These are phyloP conservation scores for Herminia tarsipennalis DNA, from an alignment of 2,888 invertebrate genomes.

Conservation along the genomic window DNA sequence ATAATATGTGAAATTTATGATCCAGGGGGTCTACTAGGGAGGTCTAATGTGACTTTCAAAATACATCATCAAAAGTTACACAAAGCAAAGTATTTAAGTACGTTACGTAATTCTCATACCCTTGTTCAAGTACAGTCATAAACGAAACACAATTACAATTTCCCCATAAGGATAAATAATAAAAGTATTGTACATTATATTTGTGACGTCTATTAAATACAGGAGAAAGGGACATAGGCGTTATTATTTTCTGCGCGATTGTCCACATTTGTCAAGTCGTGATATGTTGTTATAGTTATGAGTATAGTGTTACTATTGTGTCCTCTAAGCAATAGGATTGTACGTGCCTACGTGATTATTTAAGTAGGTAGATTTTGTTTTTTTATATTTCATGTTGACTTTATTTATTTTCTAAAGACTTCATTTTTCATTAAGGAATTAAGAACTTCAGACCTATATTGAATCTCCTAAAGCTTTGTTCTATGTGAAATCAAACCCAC, in stretches of 20 bases:
- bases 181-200: constrained; percentile 55
- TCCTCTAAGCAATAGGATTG: constrained; percentile 21
- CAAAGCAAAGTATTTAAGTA: neutral
- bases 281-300: constrained; percentile 41
- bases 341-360: too few relatives aligned
- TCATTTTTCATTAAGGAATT: too few relatives aligned
- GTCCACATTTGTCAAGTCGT: constrained; percentile 61
- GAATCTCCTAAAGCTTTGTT: too few relatives aligned
- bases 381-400: too few relatives aligned
- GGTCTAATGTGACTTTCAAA: neutral
- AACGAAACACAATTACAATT: constrained; percentile 31
- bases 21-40: too few relatives aligned
- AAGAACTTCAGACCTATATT: too few relatives aligned
- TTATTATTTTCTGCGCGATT: constrained; percentile 64
- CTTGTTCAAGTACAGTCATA: constrained; percentile 27
- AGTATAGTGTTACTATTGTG: constrained; percentile 58
- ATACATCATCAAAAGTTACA: neutral
- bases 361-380: too few relatives aligned
- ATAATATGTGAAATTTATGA: too few relatives aligned
- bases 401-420: too few relatives aligned
- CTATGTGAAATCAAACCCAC: too few relatives aligned
- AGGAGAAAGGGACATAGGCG: constrained; percentile 43
- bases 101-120: constrained; percentile 9
- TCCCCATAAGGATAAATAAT: constrained; percentile 42
- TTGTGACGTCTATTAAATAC: constrained; percentile 57